Conservation (phyloP, 2,113 vertebrate species). For the Nansenia antarctica region DNA sequence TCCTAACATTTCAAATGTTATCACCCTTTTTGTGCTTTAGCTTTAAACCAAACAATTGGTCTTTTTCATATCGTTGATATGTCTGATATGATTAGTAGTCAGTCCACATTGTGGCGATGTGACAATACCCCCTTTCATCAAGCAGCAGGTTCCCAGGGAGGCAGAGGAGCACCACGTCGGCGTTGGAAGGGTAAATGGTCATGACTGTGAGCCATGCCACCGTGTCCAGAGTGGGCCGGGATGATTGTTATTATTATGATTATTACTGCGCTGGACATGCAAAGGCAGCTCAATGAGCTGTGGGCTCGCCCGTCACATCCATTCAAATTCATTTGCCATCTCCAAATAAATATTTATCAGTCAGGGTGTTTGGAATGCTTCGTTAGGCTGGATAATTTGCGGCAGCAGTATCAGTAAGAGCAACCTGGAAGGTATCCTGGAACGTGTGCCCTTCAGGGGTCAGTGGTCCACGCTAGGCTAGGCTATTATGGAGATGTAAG, state of each 20-base stretch:
- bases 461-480: no score
- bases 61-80: no score
- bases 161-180: no score
- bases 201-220: constrained; percentile 23
- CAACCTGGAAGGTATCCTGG: constrained; percentile 30
- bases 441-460: constrained; percentile 47
- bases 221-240: constrained; percentile 20
- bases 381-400: constrained; percentile 46
- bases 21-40: no score
- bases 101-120: neutral
- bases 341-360: constrained; percentile 61
- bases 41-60: no score
- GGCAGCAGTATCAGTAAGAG: constrained; percentile 29
- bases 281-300: constrained; percentile 36
- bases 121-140: neutral
- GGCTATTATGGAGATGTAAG: no score
- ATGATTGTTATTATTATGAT: constrained; percentile 45
- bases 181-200: constrained; percentile 10
- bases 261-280: constrained; percentile 42
- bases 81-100: no score
- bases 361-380: constrained; percentile 37
- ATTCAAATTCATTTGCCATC: neutral
- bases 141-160: neutral
- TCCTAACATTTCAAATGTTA: neutral
- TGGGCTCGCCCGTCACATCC: constrained; percentile 12